Conservation (phyloP, 2,113 vertebrate genomes). For the Calyptommatus sinebrachiatus region DNA sequence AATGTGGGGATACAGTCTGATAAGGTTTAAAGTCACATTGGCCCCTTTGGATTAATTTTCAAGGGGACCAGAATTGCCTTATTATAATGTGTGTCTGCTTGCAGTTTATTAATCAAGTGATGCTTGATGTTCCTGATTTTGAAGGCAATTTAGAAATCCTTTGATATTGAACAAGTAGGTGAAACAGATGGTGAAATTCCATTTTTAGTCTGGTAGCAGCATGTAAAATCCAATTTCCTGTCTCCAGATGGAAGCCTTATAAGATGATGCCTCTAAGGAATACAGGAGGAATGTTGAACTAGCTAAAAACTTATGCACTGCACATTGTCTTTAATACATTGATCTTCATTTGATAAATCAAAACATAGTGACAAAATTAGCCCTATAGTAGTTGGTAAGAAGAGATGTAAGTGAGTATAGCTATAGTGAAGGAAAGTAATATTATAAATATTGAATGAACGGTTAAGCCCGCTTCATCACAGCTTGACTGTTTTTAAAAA, state of each 20-base stretch:
- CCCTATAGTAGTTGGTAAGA: background rate
- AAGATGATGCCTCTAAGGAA: background rate
- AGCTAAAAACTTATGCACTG: too few relatives aligned
- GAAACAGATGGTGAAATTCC: background rate
- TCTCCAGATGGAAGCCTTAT: background rate
- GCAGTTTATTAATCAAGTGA: background rate
- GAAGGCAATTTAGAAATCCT: background rate
- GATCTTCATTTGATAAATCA: background rate
- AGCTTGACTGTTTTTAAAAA: background rate
- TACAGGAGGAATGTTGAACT: background rate
- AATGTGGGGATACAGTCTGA: too few relatives aligned
- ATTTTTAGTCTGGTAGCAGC: background rate
- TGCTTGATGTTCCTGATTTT: background rate
- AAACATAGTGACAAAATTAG: background rate
- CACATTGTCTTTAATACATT: background rate
- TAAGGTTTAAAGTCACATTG: too few relatives aligned
- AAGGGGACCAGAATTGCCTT: too few relatives aligned
- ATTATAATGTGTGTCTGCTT: background rate
- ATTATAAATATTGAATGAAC: too few relatives aligned
- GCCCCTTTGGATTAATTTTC: too few relatives aligned
- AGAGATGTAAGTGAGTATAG: background rate
- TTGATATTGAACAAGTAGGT: background rate
- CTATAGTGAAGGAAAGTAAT: background rate
- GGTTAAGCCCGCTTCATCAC: too few relatives aligned
- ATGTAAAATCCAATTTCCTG: slow-evolving; percentile 4